phyloP scores from a whole-genome alignment of 2,888 invertebrate genomes.

The Acronicta alni region DNA sequence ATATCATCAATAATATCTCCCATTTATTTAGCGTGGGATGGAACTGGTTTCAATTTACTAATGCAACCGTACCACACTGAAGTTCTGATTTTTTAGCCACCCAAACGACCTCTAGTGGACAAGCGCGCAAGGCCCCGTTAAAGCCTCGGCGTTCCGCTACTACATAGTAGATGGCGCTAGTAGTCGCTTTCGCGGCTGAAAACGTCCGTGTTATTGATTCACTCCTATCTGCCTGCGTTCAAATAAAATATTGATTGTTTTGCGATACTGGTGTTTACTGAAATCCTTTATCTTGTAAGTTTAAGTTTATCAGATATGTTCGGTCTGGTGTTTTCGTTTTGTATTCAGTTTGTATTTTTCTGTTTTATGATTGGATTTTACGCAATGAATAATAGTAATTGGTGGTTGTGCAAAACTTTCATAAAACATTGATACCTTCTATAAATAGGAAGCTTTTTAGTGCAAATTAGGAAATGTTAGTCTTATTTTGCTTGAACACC shows the following conservation, averaged over 20 bases:
- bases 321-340: conserved; percentile 52
- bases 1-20: conserved; percentile 45
- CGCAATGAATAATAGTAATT: no score
- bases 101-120: conserved; percentile 31
- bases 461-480: no score
- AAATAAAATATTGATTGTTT: conserved; percentile 79
- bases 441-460: no score
- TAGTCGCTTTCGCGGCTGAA: conserved; percentile 34
- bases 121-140: conserved; percentile 12
- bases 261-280: conserved; percentile 70
- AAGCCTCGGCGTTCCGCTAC: conserved; percentile 66
- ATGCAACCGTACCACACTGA: conserved; percentile 33
- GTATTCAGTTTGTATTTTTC: conserved; percentile 16
- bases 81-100: conserved; percentile 32
- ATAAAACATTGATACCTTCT: conserved; percentile 1
- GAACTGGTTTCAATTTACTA: conserved; percentile 58
- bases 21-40: conserved; percentile 53
- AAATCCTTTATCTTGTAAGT: conserved; percentile 65
- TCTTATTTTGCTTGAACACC: no score
- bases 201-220: conserved; percentile 67
- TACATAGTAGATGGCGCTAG: conserved; percentile 77
- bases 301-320: conserved; percentile 55
- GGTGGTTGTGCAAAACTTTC: no score
- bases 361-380: conserved; percentile 18
- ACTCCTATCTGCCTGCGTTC: conserved; percentile 64